phyloP scores from a whole-genome alignment of 2,113 vertebrate genomes.

The Tychaedon coryphoeus region DNA sequence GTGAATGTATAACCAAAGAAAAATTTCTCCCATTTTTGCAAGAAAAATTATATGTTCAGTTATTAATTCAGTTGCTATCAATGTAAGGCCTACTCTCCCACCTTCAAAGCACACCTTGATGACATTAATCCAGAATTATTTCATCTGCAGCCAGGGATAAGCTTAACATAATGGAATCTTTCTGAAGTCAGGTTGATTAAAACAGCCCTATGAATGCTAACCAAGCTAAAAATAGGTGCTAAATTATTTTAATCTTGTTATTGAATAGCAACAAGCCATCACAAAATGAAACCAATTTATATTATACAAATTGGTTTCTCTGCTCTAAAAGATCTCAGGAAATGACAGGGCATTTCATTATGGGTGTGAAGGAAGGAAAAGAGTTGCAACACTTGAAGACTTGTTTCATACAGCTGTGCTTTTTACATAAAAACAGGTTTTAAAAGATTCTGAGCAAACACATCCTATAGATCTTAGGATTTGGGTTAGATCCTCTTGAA shows the following conservation, averaged over 20 bases:
- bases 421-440: background rate
- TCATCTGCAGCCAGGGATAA: conserved; percentile 2
- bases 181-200: conserved; percentile 21
- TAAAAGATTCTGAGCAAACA: background rate
- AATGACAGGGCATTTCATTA: background rate
- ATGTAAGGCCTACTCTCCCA: background rate
- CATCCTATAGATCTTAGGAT: background rate
- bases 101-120: conserved; percentile 30
- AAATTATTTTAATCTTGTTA: conserved; percentile 47
- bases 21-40: background rate
- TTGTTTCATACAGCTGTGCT: background rate
- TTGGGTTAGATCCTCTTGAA: background rate
- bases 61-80: background rate
- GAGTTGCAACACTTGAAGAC: background rate
- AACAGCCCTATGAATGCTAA: background rate
- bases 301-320: conserved; percentile 20
- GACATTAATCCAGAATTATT: conserved; percentile 41
- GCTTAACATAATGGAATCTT: background rate
- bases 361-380: background rate
- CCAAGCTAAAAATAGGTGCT: conserved; percentile 23
- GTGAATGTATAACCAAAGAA: background rate
- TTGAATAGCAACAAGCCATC: background rate
- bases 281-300: conserved; percentile 12
- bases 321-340: background rate
- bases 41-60: background rate